These are phyloP conservation scores for Anomalospiza imberbis DNA, from an alignment of 2,797 vertebrate species.

Conservation along the genomic window DNA sequence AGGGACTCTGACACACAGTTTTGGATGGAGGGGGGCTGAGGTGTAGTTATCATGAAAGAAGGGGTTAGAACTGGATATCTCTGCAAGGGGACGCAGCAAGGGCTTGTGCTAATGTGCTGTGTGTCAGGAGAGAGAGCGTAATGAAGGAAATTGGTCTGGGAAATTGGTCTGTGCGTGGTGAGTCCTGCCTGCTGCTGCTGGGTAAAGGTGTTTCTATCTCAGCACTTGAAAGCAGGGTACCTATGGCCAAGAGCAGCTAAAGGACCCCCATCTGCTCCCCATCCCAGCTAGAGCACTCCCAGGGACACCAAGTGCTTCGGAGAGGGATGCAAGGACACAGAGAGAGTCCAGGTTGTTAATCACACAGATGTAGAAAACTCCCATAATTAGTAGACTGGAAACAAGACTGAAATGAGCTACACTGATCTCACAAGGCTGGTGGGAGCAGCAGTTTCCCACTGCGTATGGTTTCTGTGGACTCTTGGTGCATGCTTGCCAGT, in stretches of 20 bases:
- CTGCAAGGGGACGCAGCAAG: rapidly evolving
- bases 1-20: background rate
- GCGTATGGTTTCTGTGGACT: rapidly evolving
- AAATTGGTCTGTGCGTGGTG: background rate
- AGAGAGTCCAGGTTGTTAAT: background rate
- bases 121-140: background rate
- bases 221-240: background rate
- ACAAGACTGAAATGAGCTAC: background rate
- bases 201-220: background rate
- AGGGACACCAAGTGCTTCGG: background rate
- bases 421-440: background rate
- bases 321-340: background rate
- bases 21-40: background rate
- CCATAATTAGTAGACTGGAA: background rate
- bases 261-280: background rate
- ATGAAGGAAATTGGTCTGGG: background rate
- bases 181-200: background rate
- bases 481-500: background rate
- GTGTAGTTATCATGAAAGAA: background rate
- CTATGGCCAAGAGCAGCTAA: background rate
- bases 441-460: background rate
- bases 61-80: background rate
- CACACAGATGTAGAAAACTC: background rate
- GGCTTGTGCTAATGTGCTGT: background rate
- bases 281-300: background rate